Conservation (phyloP, 1,140 invertebrate genomes). For the Arctopsyche grandis region DNA sequence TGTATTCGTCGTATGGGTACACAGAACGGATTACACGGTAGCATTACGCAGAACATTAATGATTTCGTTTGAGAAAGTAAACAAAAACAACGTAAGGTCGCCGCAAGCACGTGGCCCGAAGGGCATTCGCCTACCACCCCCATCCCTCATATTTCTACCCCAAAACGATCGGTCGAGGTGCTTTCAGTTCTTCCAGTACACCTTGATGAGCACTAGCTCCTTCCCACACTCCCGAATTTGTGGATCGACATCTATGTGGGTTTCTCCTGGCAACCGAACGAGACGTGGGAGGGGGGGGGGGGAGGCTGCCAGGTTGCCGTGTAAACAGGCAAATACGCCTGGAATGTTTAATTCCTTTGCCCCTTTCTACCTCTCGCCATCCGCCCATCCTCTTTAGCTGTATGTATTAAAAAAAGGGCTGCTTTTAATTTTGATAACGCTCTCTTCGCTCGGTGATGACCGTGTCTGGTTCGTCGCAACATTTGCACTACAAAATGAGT, state of each 20-base stretch:
- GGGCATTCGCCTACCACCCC: too few relatives aligned
- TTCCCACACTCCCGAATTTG: background rate
- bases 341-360: slow-evolving; percentile 9
- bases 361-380: background rate
- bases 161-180: background rate
- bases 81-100: background rate
- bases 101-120: background rate
- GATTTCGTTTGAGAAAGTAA: slow-evolving; percentile 2
- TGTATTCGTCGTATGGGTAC: background rate
- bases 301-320: background rate
- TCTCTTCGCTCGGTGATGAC: background rate
- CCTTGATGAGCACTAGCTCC: background rate
- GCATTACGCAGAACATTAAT: background rate
- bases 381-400: background rate
- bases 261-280: background rate
- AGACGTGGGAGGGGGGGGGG: background rate
- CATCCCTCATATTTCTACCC: background rate
- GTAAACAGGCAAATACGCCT: slow-evolving; percentile 19
- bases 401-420: background rate
- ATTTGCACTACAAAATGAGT: background rate
- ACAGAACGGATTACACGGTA: background rate
- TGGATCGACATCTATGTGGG: background rate
- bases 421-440: slow-evolving; percentile 4
- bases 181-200: background rate
- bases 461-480: background rate